Conservation (phyloP, 2,888 invertebrate genomes). For the Nymphalis polychloros region DNA sequence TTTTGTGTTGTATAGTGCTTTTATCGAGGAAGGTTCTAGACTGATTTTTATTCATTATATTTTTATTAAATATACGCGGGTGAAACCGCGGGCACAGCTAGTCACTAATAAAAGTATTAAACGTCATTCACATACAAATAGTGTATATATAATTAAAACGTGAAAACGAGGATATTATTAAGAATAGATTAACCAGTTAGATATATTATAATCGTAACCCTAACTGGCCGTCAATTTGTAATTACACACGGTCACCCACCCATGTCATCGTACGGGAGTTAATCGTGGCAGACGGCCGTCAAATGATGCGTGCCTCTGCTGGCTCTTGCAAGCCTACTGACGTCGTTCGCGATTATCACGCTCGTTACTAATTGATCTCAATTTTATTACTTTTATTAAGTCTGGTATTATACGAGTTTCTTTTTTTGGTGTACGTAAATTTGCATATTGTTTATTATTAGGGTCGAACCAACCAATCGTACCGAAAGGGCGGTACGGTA, state of each 20-base stretch:
- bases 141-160: too few relatives aligned
- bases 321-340: conserved; percentile 57
- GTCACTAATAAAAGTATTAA: too few relatives aligned
- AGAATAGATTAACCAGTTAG: background rate
- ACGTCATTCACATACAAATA: too few relatives aligned
- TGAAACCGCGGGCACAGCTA: too few relatives aligned
- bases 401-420: background rate
- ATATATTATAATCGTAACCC: conserved; percentile 13
- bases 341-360: conserved; percentile 70
- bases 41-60: too few relatives aligned
- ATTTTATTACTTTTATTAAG: background rate
- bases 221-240: conserved; percentile 51
- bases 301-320: conserved; percentile 72
- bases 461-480: too few relatives aligned
- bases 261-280: conserved; percentile 63
- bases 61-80: too few relatives aligned
- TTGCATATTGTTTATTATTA: too few relatives aligned
- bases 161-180: background rate
- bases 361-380: conserved; percentile 60
- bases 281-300: conserved; percentile 68
- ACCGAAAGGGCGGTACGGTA: too few relatives aligned
- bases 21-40: too few relatives aligned
- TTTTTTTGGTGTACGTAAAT: too few relatives aligned
- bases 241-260: conserved; percentile 60
- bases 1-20: too few relatives aligned